Evolutionary conservation across 2,113 vertebrate genomes (phyloP).

Genomic region (Enhydra lutris): DNA sequence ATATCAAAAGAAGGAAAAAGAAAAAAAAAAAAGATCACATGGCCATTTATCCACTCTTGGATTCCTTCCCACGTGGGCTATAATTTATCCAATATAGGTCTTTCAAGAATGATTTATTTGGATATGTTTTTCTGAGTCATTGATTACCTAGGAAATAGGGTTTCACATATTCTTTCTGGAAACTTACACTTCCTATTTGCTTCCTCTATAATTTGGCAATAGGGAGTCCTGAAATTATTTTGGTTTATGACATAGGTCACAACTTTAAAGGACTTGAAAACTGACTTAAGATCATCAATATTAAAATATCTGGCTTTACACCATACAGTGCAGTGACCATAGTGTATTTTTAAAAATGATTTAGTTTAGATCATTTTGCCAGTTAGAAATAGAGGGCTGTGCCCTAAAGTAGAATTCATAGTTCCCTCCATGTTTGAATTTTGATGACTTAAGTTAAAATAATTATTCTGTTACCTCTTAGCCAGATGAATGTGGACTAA

Average conservation of each 20-base stretch:
- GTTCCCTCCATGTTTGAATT: not conserved
- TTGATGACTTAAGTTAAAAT: not conserved
- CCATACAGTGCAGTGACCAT: not conserved
- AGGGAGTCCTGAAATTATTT: not conserved
- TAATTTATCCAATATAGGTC: not conserved
- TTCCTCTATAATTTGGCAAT: not conserved
- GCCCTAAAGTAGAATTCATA: not conserved
- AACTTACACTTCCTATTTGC: not conserved
- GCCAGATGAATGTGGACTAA: not conserved
- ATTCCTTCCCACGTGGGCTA: not conserved
- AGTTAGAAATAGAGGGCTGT: not conserved
- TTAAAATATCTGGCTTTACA: not conserved
- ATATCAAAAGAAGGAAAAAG: not conserved
- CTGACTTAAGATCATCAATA: not conserved
- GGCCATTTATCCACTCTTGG: not conserved
- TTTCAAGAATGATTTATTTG: not conserved
- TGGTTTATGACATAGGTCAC: not conserved
- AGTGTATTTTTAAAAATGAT: not conserved
- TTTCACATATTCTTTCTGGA: not conserved
- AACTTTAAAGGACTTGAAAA: not conserved
- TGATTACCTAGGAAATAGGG: not conserved
- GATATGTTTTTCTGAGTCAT: not conserved
- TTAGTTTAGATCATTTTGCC: not conserved
- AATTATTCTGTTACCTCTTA: not conserved
- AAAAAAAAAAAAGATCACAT: not conserved